phyloP scores from a whole-genome alignment of 2,888 invertebrate genomes.

The Hypsopygia costalis region DNA sequence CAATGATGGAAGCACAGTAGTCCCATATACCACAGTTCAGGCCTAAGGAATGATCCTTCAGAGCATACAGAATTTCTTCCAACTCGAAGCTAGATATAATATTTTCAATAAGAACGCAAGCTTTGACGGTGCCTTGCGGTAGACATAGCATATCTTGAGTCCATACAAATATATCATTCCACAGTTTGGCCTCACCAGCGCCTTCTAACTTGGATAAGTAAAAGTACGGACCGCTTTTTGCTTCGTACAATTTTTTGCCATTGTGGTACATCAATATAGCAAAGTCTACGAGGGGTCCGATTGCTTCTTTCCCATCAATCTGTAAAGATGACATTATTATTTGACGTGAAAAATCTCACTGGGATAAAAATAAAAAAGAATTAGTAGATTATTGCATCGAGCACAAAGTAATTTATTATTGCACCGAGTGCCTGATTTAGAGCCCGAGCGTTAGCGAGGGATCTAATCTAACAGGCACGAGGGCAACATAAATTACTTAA shows the following conservation, averaged over 20 bases:
- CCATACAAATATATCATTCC: conserved; percentile 86
- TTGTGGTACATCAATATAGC: conserved; percentile 84
- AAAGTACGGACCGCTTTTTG: conserved; percentile 83
- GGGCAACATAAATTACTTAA: no score
- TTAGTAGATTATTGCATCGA: no score
- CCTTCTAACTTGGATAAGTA: conserved; percentile 87
- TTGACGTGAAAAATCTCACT: no score
- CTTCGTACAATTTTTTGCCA: conserved; percentile 71
- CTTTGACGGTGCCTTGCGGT: conserved; percentile 83
- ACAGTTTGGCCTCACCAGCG: conserved; percentile 82
- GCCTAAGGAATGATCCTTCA: conserved; percentile 84
- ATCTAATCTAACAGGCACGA: no score
- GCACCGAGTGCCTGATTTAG: no score
- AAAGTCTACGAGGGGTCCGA: conserved; percentile 86
- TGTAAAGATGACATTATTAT: no score
- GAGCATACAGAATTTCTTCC: conserved; percentile 84
- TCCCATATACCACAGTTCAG: conserved; percentile 89
- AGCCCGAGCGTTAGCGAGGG: no score
- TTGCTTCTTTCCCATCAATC: conserved; percentile 81
- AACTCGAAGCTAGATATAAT: conserved; percentile 84
- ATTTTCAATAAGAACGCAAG: conserved; percentile 86
- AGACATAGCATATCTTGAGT: conserved; percentile 76
- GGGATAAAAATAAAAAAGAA: no score
- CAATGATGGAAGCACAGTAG: conserved; percentile 84
- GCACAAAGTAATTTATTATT: no score